Evolutionary conservation across 2,113 vertebrate genomes (phyloP).

Genomic region (Stictonetta naevosa): DNA sequence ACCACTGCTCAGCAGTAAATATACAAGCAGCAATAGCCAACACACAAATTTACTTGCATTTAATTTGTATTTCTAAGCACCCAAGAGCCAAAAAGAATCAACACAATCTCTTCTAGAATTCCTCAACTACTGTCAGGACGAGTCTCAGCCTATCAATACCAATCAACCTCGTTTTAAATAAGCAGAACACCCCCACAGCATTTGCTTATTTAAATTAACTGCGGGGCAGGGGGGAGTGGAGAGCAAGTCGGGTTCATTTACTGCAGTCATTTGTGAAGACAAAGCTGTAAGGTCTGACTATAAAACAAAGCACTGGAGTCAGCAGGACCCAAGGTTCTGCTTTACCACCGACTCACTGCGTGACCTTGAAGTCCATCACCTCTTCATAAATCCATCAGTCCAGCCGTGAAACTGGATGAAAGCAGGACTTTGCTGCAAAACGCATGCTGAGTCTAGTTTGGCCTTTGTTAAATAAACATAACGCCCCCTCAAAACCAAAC

Average conservation of each 20-base stretch:
- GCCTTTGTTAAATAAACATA: conserved; percentile 45
- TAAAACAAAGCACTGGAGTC: not conserved
- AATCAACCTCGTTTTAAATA: not conserved
- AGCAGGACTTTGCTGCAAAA: not conserved
- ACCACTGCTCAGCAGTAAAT: not conserved
- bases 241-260: not conserved
- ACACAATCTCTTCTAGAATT: not conserved
- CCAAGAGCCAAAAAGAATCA: not conserved
- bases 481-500: conserved; percentile 37
- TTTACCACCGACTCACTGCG: not conserved
- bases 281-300: not conserved
- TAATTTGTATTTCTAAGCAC: not conserved
- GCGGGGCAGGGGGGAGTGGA: not conserved
- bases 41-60: not conserved
- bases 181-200: not conserved
- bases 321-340: not conserved
- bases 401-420: not conserved
- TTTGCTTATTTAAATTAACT: conserved; percentile 24
- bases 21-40: not conserved
- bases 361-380: conserved; percentile 31
- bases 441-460: not conserved
- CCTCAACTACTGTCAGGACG: not conserved
- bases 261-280: not conserved
- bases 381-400: not conserved
- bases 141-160: not conserved